A percentile compares a stretch with the other conserved stretches of the same genome.
These are phyloP conservation scores for Etia nguti DNA, from an alignment of 2,113 vertebrate species.

Conservation along the genomic window DNA sequence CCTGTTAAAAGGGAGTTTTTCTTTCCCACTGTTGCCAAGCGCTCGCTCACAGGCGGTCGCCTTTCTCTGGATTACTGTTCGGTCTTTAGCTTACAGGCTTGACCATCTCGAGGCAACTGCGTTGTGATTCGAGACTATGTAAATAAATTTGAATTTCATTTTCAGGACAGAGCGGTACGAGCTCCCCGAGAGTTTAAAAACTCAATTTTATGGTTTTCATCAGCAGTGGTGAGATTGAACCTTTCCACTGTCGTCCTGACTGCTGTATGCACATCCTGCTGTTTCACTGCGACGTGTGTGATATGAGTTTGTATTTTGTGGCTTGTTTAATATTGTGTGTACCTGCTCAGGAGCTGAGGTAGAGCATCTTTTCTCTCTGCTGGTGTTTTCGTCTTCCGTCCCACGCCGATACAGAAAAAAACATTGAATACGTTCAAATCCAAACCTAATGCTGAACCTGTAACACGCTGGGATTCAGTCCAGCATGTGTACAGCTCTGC, in stretches of 20 bases:
- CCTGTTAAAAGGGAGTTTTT: background rate
- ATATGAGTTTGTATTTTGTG: too few species aligned
- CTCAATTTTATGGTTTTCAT: too few species aligned
- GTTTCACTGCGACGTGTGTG: background rate
- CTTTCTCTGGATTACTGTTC: background rate
- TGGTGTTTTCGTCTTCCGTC: background rate
- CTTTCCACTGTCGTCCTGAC: too few species aligned
- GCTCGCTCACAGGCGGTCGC: background rate
- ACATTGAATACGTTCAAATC: background rate
- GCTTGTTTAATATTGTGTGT: background rate
- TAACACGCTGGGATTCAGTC: background rate
- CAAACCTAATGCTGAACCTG: background rate
- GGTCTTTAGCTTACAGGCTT: background rate
- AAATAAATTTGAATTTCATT: background rate
- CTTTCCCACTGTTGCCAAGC: background rate
- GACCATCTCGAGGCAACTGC: background rate
- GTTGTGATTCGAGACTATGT: background rate
- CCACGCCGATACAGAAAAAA: background rate
- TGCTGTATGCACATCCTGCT: background rate
- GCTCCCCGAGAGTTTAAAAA: background rate
- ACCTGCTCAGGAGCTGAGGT: background rate
- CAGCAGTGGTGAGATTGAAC: too few species aligned
- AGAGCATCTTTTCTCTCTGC: background rate
- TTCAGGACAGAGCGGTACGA: background rate
- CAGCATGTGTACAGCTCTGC: too few species aligned